These are phyloP conservation scores for Physella acuta DNA, from an alignment of 1,140 invertebrate species.

Conservation along the genomic window DNA sequence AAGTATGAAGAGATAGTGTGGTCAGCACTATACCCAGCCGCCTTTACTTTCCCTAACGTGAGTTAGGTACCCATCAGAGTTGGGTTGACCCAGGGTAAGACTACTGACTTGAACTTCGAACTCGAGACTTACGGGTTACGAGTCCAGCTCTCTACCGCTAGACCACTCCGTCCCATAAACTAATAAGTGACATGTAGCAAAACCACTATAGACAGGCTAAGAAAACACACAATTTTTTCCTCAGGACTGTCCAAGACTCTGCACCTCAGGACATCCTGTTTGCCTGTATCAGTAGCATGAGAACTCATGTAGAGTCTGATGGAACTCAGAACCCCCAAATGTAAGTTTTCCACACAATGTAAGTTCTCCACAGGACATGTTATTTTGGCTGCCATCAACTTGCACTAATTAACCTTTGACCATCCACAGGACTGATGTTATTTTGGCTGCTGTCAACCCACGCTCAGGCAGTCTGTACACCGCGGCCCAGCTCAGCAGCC, in stretches of 20 bases:
- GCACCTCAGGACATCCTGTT: not conserved
- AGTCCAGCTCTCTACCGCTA: no score
- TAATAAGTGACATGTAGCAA: no score
- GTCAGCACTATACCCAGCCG: no score
- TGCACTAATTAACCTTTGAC: not conserved
- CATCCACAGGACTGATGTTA: conserved; percentile 24
- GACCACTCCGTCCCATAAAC: no score
- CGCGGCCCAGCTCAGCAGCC: not conserved
- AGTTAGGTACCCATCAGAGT: no score
- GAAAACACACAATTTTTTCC: no score
- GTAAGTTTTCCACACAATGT: not conserved
- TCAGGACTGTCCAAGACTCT: not conserved
- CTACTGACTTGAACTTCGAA: no score
- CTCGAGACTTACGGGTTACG: no score
- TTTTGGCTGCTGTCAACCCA: conserved; percentile 21
- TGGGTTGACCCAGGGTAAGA: no score
- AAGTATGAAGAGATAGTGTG: no score
- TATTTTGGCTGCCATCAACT: not conserved
- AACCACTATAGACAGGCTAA: no score
- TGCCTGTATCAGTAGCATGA: conserved; percentile 9
- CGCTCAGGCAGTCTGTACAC: conserved; percentile 4
- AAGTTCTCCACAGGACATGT: not conserved
- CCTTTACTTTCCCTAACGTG: no score
- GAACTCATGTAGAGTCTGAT: not conserved
- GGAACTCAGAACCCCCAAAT: not conserved